A percentile compares a stretch with the other conserved stretches of the same genome.
phyloP scores from a whole-genome alignment of 1,140 invertebrate species.

The Caenorhabditis brenneri region DNA sequence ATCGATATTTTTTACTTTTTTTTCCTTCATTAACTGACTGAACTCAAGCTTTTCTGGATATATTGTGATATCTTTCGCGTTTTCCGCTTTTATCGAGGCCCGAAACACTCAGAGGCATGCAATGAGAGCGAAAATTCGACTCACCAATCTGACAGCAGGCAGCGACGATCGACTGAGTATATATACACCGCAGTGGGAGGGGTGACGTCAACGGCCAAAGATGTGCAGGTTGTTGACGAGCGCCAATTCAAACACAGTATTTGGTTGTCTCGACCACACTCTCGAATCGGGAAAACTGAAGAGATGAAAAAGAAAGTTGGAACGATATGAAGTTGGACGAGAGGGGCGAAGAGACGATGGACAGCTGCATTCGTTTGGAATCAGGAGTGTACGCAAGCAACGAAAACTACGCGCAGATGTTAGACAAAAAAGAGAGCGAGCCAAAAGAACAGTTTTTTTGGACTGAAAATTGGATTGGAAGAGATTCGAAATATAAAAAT shows the following conservation, averaged over 20 bases:
- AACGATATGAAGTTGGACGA: not conserved
- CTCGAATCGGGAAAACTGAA: not conserved
- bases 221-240: slow-evolving; percentile 42
- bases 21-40: no score
- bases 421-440: not conserved
- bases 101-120: not conserved
- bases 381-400: not conserved
- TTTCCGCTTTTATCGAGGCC: not conserved
- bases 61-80: not conserved
- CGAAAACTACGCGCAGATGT: not conserved
- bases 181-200: slow-evolving; percentile 43
- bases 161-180: slow-evolving; percentile 51
- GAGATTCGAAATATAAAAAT: no score
- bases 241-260: slow-evolving; percentile 47
- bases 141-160: slow-evolving; percentile 46
- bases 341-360: not conserved
- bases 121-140: slow-evolving; percentile 37
- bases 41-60: no score
- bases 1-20: no score
- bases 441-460: no score
- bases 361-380: not conserved
- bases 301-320: not conserved
- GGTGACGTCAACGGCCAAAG: slow-evolving; percentile 46
- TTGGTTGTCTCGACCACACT: not conserved
- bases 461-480: no score